These are phyloP conservation scores for Dascillus cervinus DNA, from an alignment of 2,888 invertebrate species.

Conservation along the genomic window DNA sequence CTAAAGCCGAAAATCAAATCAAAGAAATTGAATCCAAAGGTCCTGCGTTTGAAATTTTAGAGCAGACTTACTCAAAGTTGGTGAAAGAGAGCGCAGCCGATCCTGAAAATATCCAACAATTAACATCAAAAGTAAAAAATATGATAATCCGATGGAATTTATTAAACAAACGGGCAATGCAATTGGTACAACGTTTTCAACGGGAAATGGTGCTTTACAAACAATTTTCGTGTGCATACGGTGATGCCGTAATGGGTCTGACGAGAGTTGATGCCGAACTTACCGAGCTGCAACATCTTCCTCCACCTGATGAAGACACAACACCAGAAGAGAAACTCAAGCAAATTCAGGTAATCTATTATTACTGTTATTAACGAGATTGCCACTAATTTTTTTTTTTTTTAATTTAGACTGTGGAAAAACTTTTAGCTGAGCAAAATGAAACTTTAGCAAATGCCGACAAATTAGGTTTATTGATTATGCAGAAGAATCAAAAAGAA, in stretches of 20 bases:
- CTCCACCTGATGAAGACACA: conserved; percentile 42
- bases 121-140: conserved; percentile 53
- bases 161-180: conserved; percentile 51
- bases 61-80: conserved; percentile 62
- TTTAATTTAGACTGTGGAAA: conserved; percentile 43
- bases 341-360: conserved; percentile 44
- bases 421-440: conserved; percentile 48
- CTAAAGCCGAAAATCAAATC: conserved; percentile 47
- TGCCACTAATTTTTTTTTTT: background rate
- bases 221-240: conserved; percentile 65
- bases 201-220: conserved; percentile 54
- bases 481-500: conserved; percentile 49
- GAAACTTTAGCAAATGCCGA: conserved; percentile 51
- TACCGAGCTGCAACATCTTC: conserved; percentile 59
- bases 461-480: conserved; percentile 51
- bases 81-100: conserved; percentile 61
- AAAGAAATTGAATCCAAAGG: conserved; percentile 50
- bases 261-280: conserved; percentile 65
- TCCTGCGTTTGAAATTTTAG: conserved; percentile 54
- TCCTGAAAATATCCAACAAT: conserved; percentile 56
- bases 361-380: conserved; percentile 3
- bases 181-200: conserved; percentile 50
- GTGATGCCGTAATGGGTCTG: conserved; percentile 60
- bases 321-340: conserved; percentile 40
- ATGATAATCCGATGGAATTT: conserved; percentile 59